Conservation (phyloP, 2,888 invertebrate genomes). For the Callosobruchus maculatus region DNA sequence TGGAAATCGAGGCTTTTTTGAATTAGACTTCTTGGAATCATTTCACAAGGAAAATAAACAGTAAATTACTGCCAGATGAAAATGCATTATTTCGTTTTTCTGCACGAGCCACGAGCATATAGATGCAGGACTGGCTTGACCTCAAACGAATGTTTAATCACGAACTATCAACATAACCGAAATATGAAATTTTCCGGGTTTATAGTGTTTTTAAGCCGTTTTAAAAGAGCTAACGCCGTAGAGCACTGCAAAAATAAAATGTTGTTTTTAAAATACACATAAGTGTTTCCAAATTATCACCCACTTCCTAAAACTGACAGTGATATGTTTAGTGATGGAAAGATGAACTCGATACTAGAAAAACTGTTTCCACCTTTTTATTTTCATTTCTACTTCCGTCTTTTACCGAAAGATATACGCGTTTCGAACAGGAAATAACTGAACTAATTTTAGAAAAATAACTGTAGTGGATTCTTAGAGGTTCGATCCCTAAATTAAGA, state of each 20-base stretch:
- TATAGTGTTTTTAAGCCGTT: too few species aligned
- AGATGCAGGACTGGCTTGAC: background rate
- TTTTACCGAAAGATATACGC: background rate
- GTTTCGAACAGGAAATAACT: background rate
- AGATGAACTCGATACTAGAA: background rate
- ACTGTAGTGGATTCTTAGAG: background rate
- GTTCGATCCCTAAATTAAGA: background rate
- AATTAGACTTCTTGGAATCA: background rate
- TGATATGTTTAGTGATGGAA: background rate
- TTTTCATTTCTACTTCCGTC: background rate
- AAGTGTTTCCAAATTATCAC: background rate
- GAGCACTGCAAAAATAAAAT: too few species aligned
- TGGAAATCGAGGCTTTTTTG: background rate
- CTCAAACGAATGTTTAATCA: background rate
- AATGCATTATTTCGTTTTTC: too few species aligned
- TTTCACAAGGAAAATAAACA: background rate
- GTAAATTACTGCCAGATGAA: background rate
- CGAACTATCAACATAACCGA: too few species aligned
- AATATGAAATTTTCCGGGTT: too few species aligned
- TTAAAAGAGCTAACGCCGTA: too few species aligned
- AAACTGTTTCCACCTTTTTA: background rate
- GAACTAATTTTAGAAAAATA: background rate
- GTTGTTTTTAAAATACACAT: too few species aligned
- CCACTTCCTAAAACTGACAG: background rate
- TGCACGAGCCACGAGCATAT: background rate